Evolutionary conservation across 2,888 invertebrate species (phyloP), one percentile per base, ranked within the genome.

Genomic region (Sceliomorpha sp.): DNA sequence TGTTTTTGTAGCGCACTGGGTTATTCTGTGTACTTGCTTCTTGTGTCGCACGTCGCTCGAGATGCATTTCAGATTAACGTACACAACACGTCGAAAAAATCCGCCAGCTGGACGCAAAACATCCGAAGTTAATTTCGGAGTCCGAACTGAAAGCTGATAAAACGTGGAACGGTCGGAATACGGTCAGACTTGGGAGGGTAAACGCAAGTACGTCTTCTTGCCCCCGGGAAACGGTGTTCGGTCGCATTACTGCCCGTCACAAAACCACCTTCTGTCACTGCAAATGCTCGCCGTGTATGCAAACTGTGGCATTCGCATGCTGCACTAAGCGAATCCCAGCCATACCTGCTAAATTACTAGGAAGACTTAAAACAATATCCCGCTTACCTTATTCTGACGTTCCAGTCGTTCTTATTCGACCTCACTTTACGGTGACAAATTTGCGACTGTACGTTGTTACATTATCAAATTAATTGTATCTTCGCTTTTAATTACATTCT

Each of bases 201-300:
- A 69, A 62, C 42, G 44, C 63, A 37, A 72, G 74, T 68, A 45
- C 68, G 69, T 75, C 77, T 84, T 83, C 81, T 84, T 82, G 80
- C 60, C 45, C 67, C 67, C n/a, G n/a, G n/a, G n/a, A 67, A 63
- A 69, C 72, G 69, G 63, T n/a, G n/a, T 66, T 75, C 74, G 79
- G 80, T 82, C 77, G 81, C 79, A 79, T 84, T 84, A 80, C 81
- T 66, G 76, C 73, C 70, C 77, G 56, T 69, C 51, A 69, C 79
- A 84, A 84, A 84, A 84, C 84, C 76, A 36, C 60, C 67, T 62
- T 60, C 73, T 74, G 76, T 81, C 80, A 75, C 74, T 59, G 81
- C 80, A 82, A 82, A 79, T 82, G 80, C 77, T 73, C 71, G 34
- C 68, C 62, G 60, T 72, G 51, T 75, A 73, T 72, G 68, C 72